Base-by-base conservation (phyloP, 2,888 invertebrate species). In the Meiosimyza platycephala region DNA sequence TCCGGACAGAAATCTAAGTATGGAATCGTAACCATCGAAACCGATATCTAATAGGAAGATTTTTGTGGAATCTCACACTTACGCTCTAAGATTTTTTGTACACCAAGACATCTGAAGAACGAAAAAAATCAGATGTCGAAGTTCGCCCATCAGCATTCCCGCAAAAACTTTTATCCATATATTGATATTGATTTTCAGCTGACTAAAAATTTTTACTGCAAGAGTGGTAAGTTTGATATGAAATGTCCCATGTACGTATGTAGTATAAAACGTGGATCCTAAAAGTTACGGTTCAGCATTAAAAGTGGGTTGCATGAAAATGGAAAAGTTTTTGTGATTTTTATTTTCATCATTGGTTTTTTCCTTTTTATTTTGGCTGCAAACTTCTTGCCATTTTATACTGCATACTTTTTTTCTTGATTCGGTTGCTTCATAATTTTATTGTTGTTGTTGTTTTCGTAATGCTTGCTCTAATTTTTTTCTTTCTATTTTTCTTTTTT, bases 251-350 rank as follows among this genome's bases (percentile, higher is more conserved):
- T 40, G 0, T 40, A 40, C 9, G 40, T 40, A 63, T 63, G 18
- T 63, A 40, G 18, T 63, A 40, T 48, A 57, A 18, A 65, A 65
- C 28, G 15, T 51, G 52, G 64, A 50, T 28, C 28, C 64, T 51
- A 51, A 65, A 65, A 65, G 64, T 65, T 52, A 51, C 51, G 51
- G 67, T 18, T 15, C 63, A 15, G 67, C 67, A 15, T 54, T 40
- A 67, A 57, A 48, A 64, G 64, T 64, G 64, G 64, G 51, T 51
- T 64, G 50, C 64, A 50, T 51, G 64, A 51, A 52, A 64, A 64
- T 64, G 64, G 15, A 64, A 64, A 64, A 64, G 51, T 63, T 64
- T 64, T 40, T 40, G 1, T 9, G 6, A 9, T 16, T 47, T 48
- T 63, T 15, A 13, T 63, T 16, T 12, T 18, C 5, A n/a, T n/a